Evolutionary conservation across 2,888 invertebrate species (phyloP).

Genomic region (Pseudoips prasinana): DNA sequence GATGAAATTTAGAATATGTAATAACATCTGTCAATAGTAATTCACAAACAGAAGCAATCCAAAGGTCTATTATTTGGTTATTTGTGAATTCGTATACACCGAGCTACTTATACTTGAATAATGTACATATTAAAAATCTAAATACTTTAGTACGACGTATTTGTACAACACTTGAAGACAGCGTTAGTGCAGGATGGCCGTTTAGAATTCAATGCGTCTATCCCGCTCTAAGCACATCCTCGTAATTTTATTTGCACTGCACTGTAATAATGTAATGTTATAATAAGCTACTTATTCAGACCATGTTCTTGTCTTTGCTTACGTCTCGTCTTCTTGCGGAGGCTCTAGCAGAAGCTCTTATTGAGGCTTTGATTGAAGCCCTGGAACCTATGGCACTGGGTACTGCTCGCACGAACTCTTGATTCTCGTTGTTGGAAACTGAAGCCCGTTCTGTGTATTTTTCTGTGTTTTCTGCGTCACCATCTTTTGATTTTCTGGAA

Average conservation of each 20-base stretch:
- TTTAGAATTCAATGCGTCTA: background rate
- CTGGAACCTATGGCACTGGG: conserved; percentile 62
- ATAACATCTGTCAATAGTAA: too few species aligned
- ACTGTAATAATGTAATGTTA: conserved; percentile 7
- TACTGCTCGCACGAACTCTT: conserved; percentile 56
- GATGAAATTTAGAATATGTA: too few species aligned
- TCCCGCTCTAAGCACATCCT: background rate
- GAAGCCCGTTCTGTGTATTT: conserved; percentile 52
- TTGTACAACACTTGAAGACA: too few species aligned
- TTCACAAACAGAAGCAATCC: too few species aligned
- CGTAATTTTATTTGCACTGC: conserved; percentile 6
- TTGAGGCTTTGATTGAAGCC: conserved; percentile 65
- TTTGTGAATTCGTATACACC: too few species aligned
- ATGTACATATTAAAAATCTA: too few species aligned
- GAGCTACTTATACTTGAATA: too few species aligned
- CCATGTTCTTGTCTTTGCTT: conserved; percentile 35
- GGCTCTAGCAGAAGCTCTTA: conserved; percentile 47
- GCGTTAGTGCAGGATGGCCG: too few species aligned
- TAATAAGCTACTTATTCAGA: conserved; percentile 30
- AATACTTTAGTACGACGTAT: too few species aligned
- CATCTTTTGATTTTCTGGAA: conserved; percentile 46
- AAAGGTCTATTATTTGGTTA: too few species aligned
- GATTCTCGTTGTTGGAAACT: conserved; percentile 37
- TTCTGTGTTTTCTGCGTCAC: conserved; percentile 46
- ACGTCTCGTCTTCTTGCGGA: conserved; percentile 26